Evolutionary conservation across 2,888 invertebrate species (phyloP).

Genomic region (Theretra japonica): DNA sequence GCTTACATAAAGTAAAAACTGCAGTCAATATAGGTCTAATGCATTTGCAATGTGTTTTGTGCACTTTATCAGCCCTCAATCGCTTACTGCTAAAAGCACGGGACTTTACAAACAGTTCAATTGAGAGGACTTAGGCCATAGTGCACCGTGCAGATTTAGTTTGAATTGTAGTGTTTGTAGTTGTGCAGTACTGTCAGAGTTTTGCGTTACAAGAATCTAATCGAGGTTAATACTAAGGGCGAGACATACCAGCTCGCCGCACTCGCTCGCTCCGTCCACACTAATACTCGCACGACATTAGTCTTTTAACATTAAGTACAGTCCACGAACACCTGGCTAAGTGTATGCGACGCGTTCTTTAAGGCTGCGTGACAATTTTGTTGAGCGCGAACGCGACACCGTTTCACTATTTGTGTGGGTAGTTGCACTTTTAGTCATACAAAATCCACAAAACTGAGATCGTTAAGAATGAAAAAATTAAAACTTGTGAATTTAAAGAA

Average conservation of each 20-base stretch:
- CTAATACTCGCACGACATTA: conserved; percentile 62
- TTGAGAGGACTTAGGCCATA: too few species aligned
- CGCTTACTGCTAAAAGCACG: too few species aligned
- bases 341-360: conserved; percentile 18
- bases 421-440: background rate
- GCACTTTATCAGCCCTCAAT: too few species aligned
- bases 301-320: conserved; percentile 78
- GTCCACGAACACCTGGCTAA: conserved; percentile 38
- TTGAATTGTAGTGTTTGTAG: too few species aligned
- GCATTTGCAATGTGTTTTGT: too few species aligned
- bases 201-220: conserved; percentile 54
- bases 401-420: too few species aligned
- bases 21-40: too few species aligned
- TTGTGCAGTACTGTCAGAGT: conserved; percentile 43
- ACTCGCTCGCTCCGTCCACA: conserved; percentile 35
- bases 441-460: background rate
- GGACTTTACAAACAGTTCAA: too few species aligned
- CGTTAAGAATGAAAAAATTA: background rate
- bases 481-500: too few species aligned
- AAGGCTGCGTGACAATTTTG: conserved; percentile 24
- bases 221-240: conserved; percentile 71
- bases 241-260: conserved; percentile 39
- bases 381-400: background rate
- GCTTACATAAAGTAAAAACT: too few species aligned
- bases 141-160: too few species aligned